Conservation (phyloP, 2,797 vertebrate genomes). For the Oryzias sinensis region DNA sequence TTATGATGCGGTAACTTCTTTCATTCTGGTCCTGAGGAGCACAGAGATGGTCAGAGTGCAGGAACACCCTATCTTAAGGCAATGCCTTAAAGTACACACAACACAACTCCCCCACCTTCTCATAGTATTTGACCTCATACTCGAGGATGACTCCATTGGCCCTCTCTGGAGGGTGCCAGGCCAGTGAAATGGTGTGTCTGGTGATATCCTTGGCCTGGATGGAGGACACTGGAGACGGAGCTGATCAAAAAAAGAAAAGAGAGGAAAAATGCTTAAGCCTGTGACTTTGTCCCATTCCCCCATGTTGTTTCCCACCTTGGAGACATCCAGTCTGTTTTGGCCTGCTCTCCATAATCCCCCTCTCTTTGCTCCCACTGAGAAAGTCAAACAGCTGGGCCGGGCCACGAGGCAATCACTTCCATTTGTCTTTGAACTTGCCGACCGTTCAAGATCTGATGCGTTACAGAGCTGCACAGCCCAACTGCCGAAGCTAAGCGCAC, state of each 20-base stretch:
- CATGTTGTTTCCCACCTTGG: conserved; percentile 33
- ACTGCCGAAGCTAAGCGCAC: conserved; percentile 22
- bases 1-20: conserved; percentile 94
- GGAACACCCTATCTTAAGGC: too few species aligned
- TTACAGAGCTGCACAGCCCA: conserved; percentile 27
- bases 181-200: conserved; percentile 91
- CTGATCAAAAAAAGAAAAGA: conserved; percentile 65
- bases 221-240: conserved; percentile 90
- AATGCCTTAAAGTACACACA: neutral
- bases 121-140: conserved; percentile 98
- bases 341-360: conserved; percentile 44
- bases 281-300: conserved; percentile 8
- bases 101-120: conserved; percentile 82
- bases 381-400: conserved; percentile 52
- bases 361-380: conserved; percentile 50
- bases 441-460: conserved; percentile 35
- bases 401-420: conserved; percentile 47
- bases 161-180: conserved; percentile 92
- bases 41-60: neutral
- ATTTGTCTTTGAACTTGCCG: conserved; percentile 53
- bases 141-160: conserved; percentile 97
- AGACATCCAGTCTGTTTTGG: conserved; percentile 51
- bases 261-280: conserved; percentile 17
- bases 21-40: conserved; percentile 91
- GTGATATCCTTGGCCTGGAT: conserved; percentile 97